A percentile compares a stretch with the other conserved stretches of the same genome.
phyloP scores from a whole-genome alignment of 2,888 invertebrate genomes.

The Reticulitermes lucifugus region DNA sequence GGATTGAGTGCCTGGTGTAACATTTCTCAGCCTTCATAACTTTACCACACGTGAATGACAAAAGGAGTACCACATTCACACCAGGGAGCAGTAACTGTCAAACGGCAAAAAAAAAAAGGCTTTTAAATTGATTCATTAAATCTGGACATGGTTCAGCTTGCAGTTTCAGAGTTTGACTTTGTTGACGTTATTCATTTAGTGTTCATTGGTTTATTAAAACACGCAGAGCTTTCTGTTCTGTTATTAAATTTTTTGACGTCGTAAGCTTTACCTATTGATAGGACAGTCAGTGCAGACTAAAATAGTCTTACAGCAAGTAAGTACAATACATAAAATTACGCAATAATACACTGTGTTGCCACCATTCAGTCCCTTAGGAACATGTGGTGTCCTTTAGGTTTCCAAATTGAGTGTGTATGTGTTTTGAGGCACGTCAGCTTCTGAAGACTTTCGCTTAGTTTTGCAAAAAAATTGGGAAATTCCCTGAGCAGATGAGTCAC shows the following conservation, averaged over 20 bases:
- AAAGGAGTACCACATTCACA: background rate
- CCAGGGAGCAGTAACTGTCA: background rate
- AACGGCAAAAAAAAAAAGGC: slow-evolving; percentile 7
- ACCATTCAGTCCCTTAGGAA: too few species aligned
- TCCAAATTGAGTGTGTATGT: too few species aligned
- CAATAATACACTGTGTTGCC: too few species aligned
- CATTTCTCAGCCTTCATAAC: background rate
- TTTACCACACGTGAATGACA: background rate
- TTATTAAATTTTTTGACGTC: background rate
- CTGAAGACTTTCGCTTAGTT: too few species aligned
- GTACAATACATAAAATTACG: too few species aligned
- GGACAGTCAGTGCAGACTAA: background rate
- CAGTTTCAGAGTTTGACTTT: background rate
- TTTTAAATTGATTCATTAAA: slow-evolving; percentile 34
- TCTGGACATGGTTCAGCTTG: background rate
- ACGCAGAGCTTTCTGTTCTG: background rate
- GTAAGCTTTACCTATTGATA: background rate
- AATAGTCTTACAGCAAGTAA: too few species aligned
- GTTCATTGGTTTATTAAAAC: slow-evolving; percentile 11
- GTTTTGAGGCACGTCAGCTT: too few species aligned
- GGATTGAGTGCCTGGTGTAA: background rate
- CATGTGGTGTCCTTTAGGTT: too few species aligned
- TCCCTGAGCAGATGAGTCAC: too few species aligned
- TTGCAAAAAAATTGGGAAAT: too few species aligned
- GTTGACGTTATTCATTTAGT: background rate